Conservation (phyloP, 2,113 vertebrate species). For the Pyrgilauda ruficollis region DNA sequence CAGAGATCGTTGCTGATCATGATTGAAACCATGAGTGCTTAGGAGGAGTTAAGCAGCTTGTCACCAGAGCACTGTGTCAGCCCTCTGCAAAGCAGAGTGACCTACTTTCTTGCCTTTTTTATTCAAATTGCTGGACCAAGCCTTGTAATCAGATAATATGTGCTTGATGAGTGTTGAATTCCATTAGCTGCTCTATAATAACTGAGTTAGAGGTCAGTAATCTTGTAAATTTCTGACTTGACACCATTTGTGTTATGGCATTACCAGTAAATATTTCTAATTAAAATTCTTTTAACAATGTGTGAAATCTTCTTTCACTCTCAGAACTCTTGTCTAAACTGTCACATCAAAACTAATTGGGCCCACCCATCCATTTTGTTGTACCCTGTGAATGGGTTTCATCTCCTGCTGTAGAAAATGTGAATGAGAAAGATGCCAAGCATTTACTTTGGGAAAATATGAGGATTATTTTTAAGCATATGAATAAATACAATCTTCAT, state of each 20-base stretch:
- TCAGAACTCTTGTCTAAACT: constrained; percentile 11
- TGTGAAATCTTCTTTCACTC: constrained; percentile 34
- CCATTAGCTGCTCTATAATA: constrained; percentile 69
- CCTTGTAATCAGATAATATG: constrained; percentile 65
- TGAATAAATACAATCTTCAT: not conserved
- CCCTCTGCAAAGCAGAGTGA: constrained; percentile 49
- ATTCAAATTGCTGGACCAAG: constrained; percentile 63
- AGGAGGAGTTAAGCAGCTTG: constrained; percentile 51
- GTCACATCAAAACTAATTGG: constrained; percentile 2
- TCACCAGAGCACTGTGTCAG: constrained; percentile 44
- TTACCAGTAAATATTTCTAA: constrained; percentile 70
- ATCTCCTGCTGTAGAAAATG: not conserved
- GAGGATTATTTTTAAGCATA: not conserved
- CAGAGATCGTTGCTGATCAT: not conserved
- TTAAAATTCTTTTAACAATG: constrained; percentile 55
- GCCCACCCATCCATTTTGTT: not conserved
- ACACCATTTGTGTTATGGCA: constrained; percentile 49
- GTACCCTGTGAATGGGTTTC: not conserved
- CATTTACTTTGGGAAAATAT: not conserved
- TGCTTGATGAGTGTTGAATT: constrained; percentile 68
- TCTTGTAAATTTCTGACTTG: constrained; percentile 61
- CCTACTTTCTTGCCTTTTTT: constrained; percentile 62
- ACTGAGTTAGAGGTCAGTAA: constrained; percentile 67
- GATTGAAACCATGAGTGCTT: not conserved
- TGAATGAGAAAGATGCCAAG: not conserved